Evolutionary conservation across 2,888 invertebrate species (phyloP), one percentile per base, ranked within the genome.

Genomic region (Polylopha cassiicola): DNA sequence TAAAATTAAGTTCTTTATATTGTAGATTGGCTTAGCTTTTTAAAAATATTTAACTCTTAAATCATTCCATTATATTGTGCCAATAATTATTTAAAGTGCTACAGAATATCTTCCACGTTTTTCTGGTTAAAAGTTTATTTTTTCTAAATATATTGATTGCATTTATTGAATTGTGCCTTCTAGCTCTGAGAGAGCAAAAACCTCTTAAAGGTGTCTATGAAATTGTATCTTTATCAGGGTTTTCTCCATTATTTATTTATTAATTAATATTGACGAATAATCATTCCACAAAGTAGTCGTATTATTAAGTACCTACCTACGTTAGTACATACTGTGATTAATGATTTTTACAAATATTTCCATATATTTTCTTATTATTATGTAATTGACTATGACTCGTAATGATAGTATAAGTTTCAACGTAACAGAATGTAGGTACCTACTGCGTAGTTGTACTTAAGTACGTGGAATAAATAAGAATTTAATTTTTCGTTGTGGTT

Each of bases 321-420:
- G 60, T 69, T 70, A 68, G 59, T 71, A 70, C 59, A 70, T 65
- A 68, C 75, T 81, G 81, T 81, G 79, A 81, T 81, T 80, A 73
- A 80, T 73, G 61, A 59, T 64, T 61, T 63, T 60, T 44, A 55
- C 49, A 50, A 45, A 55, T 43, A 57, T 51, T 44, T 51, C 55
- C 51, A 64, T 69, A 70, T 67, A 68, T 76, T 73, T 70, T 73
- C 64, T 49, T 69, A 69, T 62, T 62, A 47, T 52, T 58, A 64
- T 61, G 60, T 71, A 67, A 64, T 69, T 51, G 61, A 68, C 51
- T 65, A 70, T 61, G 65, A 62, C 61, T 75, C 68, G 65, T 65
- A 62, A 58, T 67, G 61, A 58, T 58, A 64, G 57, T 65, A 73
- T 78, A 80, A 81, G 72, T 79, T 80, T 71, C 76, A 63, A 69